A percentile compares a stretch with the other conserved stretches of the same genome.
These are phyloP conservation scores for Caenorhabditis sp. DNA, from an alignment of 2,888 invertebrate genomes.

Conservation along the genomic window DNA sequence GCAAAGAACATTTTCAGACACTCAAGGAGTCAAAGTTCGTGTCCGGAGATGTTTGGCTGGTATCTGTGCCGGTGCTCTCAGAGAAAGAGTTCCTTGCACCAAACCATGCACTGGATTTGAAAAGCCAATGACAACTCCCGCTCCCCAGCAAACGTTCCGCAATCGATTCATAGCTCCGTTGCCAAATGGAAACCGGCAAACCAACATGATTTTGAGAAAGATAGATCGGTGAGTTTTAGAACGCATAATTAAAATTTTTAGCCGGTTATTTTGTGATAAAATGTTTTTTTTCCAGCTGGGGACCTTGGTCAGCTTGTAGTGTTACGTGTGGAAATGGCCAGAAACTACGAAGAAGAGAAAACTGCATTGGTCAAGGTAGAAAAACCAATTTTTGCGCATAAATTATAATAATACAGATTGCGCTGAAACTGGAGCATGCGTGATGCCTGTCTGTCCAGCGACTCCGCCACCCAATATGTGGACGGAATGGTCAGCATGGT, in stretches of 20 bases:
- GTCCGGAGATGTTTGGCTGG: slow-evolving; percentile 70
- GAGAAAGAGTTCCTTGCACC: slow-evolving; percentile 52
- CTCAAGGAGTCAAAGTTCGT: slow-evolving; percentile 64
- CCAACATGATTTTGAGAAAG: slow-evolving; percentile 47
- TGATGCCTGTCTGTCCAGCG: slow-evolving; percentile 30
- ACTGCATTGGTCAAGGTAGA: slow-evolving; percentile 54
- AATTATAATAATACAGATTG: slow-evolving; percentile 43
- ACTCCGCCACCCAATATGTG: slow-evolving; percentile 28
- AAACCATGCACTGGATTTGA: slow-evolving; percentile 54
- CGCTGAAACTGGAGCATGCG: slow-evolving; percentile 58
- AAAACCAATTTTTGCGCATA: not conserved
- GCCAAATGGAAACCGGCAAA: slow-evolving; percentile 42
- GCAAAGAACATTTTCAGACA: slow-evolving; percentile 38
- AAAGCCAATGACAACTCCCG: slow-evolving; percentile 24
- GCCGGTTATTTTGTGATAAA: not conserved
- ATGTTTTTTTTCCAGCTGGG: slow-evolving; percentile 38
- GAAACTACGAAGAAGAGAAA: slow-evolving; percentile 63
- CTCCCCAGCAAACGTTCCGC: slow-evolving; percentile 57
- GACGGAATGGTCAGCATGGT: slow-evolving; percentile 67
- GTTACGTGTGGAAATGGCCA: slow-evolving; percentile 69
- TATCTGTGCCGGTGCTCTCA: slow-evolving; percentile 58
- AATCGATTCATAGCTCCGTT: slow-evolving; percentile 53
- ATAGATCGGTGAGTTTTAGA: slow-evolving; percentile 35
- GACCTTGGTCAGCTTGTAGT: slow-evolving; percentile 71
- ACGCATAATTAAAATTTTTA: not conserved